Percentiles rank a stretch among this genome's conserved stretches.
These are phyloP conservation scores for Petromus typicus DNA, from an alignment of 2,113 vertebrate genomes.

Conservation along the genomic window DNA sequence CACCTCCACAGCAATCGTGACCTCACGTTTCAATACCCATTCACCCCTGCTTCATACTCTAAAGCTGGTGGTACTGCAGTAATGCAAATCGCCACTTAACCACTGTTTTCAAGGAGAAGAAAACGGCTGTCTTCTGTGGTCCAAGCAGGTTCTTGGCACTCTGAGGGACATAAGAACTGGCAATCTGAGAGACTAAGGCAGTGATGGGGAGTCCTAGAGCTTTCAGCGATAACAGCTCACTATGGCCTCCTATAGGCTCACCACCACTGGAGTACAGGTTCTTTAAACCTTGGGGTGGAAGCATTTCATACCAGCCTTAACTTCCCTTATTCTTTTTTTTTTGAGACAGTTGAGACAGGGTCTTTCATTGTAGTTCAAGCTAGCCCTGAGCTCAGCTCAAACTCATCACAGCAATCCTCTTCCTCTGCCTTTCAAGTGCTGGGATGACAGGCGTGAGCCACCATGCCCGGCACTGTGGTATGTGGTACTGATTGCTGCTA, in stretches of 20 bases:
- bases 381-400: too few species aligned
- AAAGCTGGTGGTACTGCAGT: rapidly evolving
- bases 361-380: too few species aligned
- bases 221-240: not conserved
- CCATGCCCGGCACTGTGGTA: too few species aligned
- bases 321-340: not conserved
- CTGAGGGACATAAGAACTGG: too few species aligned
- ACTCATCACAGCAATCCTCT: too few species aligned
- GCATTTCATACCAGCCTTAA: too few species aligned
- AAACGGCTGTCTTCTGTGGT: not conserved
- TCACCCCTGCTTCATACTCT: rapidly evolving
- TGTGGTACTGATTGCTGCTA: too few species aligned
- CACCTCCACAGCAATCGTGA: not conserved
- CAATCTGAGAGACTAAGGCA: not conserved
- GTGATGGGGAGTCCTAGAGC: not conserved
- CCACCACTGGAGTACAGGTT: not conserved
- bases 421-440: too few species aligned
- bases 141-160: not conserved
- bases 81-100: rapidly evolving
- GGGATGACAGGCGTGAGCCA: too few species aligned
- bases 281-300: not conserved
- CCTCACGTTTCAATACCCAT: not conserved
- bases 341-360: too few species aligned
- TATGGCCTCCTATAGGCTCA: not conserved
- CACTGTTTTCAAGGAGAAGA: not conserved